Base-by-base conservation (phyloP, 2,113 vertebrate genomes). In the Rhinopomastus cyanomelas region DNA sequence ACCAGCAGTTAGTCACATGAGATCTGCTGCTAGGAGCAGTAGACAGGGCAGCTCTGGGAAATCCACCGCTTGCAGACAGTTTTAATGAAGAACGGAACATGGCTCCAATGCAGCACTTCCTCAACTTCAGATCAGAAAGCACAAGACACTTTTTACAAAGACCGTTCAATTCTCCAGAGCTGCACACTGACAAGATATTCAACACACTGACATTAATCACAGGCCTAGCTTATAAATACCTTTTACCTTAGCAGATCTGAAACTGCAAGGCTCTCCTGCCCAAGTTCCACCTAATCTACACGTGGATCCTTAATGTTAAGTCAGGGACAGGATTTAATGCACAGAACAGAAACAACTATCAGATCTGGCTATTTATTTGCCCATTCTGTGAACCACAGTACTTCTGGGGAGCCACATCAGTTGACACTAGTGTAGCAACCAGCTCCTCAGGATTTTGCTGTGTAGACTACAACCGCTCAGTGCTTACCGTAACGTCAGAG, bases 401-500 rank as follows among this genome's bases (percentile, higher is more conserved):
- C 39, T 36, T 72, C 60, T 72, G 36, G 17, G 53, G 73, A 57
- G 14, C 42, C 78, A 52, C 30, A 51, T 73, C 52, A 57, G 48
- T 59, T 75, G 85, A n/a, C 81, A 79, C 19, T 84, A 30, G 39
- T 29, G 15, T 2, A 60, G 52, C 22, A 61, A 32, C 25, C 8
- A 79, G 71, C 48, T 48, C 30, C 62, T 46, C 26, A 20, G 36
- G 73, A 37, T n/a, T 53, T 71, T 77, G 37, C 71, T 53, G 5
- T 3, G 19, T 29, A 48, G 19, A 80, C 27, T n/a, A 14, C 39
- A 59, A 69, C 60, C 11, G 46, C 74, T 14, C 66, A 15, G 7
- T 18, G 91, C 96, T 95, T 87, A 99, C 99, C 99, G 95, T 76
- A 99, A 95, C 1, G 99, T 99, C 95, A 99, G 97, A 18, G 99